Percentiles rank a stretch among this genome's conserved stretches.
phyloP scores from a whole-genome alignment of 2,113 vertebrate genomes.

The Bettongia penicillata region DNA sequence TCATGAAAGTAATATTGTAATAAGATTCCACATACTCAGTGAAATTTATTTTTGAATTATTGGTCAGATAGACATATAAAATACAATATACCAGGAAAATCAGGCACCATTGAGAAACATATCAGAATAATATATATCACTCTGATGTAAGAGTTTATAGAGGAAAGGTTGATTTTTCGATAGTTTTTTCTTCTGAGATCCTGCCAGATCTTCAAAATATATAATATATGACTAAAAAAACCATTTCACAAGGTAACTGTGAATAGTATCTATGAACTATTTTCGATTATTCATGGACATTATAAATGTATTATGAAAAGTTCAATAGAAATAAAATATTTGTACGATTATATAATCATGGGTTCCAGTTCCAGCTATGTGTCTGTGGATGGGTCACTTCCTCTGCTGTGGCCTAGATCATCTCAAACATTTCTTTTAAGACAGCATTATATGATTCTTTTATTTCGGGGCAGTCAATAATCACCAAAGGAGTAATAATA shows the following conservation, averaged over 20 bases:
- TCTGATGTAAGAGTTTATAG: conserved; percentile 63
- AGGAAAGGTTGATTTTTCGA: conserved; percentile 59
- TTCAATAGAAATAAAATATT: conserved; percentile 83
- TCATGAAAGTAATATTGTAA: conserved; percentile 66
- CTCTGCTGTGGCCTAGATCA: background rate
- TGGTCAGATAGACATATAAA: conserved; percentile 56
- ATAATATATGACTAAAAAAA: conserved; percentile 61
- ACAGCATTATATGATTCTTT: background rate
- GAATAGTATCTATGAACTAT: conserved; percentile 71
- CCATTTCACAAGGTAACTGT: conserved; percentile 70
- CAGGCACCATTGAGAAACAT: conserved; percentile 31
- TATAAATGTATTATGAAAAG: conserved; percentile 82
- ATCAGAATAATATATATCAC: conserved; percentile 62
- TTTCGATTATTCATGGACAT: conserved; percentile 80
- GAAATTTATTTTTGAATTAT: conserved; percentile 68
- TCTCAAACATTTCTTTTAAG: background rate
- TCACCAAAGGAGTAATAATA: background rate
- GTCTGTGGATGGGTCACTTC: background rate
- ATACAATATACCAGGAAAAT: conserved; percentile 67
- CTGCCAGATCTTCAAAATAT: conserved; percentile 56
- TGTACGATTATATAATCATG: conserved; percentile 77
- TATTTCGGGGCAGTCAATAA: background rate
- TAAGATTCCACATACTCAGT: conserved; percentile 59
- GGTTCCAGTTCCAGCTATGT: background rate
- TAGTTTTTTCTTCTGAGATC: conserved; percentile 66